phyloP scores from a whole-genome alignment of 2,888 invertebrate genomes.

The Ophion slaviceki region DNA sequence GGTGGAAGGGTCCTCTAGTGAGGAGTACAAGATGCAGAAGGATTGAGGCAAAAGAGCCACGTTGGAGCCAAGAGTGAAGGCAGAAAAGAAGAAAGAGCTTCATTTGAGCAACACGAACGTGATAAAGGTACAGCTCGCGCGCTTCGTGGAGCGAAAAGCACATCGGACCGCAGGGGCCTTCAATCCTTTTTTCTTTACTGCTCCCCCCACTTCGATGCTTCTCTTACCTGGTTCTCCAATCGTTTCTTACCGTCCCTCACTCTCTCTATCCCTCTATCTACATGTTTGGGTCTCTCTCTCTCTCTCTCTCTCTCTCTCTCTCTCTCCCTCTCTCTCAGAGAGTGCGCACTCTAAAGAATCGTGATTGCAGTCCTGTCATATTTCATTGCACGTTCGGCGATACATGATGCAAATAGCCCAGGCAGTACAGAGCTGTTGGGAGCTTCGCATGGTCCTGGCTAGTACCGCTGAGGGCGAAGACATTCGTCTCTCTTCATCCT shows the following conservation, averaged over 20 bases:
- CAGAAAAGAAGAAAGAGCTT: slow-evolving; percentile 32
- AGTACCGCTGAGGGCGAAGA: slow-evolving; percentile 52
- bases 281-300: not conserved
- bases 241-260: slow-evolving; percentile 6
- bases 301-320: slow-evolving; percentile 6
- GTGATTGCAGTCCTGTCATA: slow-evolving; percentile 80
- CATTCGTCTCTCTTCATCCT: slow-evolving; percentile 61
- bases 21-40: slow-evolving; percentile 15
- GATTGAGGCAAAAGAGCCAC: slow-evolving; percentile 41
- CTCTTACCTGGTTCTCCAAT: slow-evolving; percentile 12
- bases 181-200: slow-evolving; percentile 21
- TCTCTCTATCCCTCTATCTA: slow-evolving; percentile 33
- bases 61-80: slow-evolving; percentile 51
- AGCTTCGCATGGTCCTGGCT: slow-evolving; percentile 46
- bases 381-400: slow-evolving; percentile 77
- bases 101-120: slow-evolving; percentile 56
- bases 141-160: slow-evolving; percentile 58
- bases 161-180: slow-evolving; percentile 55
- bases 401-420: slow-evolving; percentile 67
- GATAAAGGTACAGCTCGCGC: slow-evolving; percentile 53
- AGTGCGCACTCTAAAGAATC: slow-evolving; percentile 70
- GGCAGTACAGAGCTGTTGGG: slow-evolving; percentile 45
- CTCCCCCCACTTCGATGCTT: not conserved
- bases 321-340: slow-evolving; percentile 3
- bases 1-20: slow-evolving; percentile 33